Evolutionary conservation across 2,113 vertebrate species (phyloP), one percentile per base, ranked within the genome.

Genomic region (Proterorhinus semilunaris): DNA sequence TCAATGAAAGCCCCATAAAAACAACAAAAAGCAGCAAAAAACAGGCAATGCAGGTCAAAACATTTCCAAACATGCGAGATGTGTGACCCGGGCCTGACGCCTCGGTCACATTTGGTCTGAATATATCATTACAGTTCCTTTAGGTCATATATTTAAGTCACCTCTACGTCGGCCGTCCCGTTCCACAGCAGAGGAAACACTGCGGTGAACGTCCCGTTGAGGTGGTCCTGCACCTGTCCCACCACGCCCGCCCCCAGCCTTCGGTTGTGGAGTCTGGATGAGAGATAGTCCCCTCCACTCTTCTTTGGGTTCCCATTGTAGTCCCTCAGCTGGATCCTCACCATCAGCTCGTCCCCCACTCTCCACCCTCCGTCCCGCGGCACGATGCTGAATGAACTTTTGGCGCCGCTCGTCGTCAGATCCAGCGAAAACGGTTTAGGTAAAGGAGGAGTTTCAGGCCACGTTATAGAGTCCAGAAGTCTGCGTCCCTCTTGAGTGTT

Each of bases 111-210:
- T n/a, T n/a, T n/a, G n/a, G n/a, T n/a, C n/a, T n/a, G n/a, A n/a
- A n/a, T n/a, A n/a, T n/a, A n/a, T n/a, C n/a, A n/a, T n/a, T n/a
- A n/a, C n/a, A n/a, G n/a, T n/a, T n/a, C n/a, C n/a, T n/a, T n/a
- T n/a, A n/a, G n/a, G n/a, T n/a, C n/a, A n/a, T n/a, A n/a, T n/a
- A 21, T 21, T 21, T 21, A 2, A 21, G 21, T 94, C 58, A 98
- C 81, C 44, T 96, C 93, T 68, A 98, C 94, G 59, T 82, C 74
- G 1, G 94, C 91, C 8, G 65, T 86, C 68, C 96, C 96, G 4
- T 93, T 87, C 96, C 96, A 98, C 64, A 93, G 92, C 81, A 98
- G 87, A 44, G 92, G 90, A 44, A 98, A 97, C 48, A 94, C 81
- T n/a, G 95, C 83, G 45, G 92, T 92, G 82, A 96, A 98, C 79